A percentile compares a stretch with the other conserved stretches of the same genome.
Conservation (phyloP, 2,113 vertebrate genomes). For the Piaya cayana region DNA sequence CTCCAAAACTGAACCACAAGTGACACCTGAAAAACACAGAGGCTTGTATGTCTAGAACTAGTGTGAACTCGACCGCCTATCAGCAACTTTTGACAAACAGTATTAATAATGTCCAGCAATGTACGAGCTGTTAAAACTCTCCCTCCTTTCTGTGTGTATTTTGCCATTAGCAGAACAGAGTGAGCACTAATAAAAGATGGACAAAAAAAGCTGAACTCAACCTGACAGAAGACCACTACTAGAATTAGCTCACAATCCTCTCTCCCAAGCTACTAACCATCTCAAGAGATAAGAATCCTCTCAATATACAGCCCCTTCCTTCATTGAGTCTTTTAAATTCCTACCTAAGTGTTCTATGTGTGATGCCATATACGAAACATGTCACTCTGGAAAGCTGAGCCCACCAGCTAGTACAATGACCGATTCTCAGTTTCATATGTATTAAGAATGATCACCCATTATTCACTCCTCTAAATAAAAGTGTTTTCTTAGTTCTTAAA, state of each 20-base stretch:
- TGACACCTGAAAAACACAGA: not conserved
- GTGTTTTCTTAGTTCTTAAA: too few relatives aligned
- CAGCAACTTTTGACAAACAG: not conserved
- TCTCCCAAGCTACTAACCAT: not conserved
- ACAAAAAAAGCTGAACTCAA: not conserved
- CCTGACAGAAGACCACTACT: not conserved
- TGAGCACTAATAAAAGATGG: rapidly evolving
- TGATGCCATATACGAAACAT: not conserved
- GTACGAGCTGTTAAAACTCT: not conserved
- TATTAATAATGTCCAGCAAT: not conserved
- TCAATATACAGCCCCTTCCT: not conserved
- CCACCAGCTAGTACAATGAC: not conserved
- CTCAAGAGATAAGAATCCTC: not conserved
- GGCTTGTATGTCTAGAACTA: not conserved
- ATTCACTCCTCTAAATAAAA: too few relatives aligned
- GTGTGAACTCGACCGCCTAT: not conserved
- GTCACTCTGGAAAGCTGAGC: not conserved
- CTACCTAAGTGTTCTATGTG: not conserved
- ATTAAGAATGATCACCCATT: too few relatives aligned
- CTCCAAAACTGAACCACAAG: not conserved
- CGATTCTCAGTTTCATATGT: too few relatives aligned
- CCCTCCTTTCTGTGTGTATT: not conserved
- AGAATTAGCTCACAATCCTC: not conserved
- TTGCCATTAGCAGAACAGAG: not conserved
- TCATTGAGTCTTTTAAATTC: not conserved